Conservation (phyloP, 2,797 vertebrate genomes). For the Lepilemur septentrionalis region DNA sequence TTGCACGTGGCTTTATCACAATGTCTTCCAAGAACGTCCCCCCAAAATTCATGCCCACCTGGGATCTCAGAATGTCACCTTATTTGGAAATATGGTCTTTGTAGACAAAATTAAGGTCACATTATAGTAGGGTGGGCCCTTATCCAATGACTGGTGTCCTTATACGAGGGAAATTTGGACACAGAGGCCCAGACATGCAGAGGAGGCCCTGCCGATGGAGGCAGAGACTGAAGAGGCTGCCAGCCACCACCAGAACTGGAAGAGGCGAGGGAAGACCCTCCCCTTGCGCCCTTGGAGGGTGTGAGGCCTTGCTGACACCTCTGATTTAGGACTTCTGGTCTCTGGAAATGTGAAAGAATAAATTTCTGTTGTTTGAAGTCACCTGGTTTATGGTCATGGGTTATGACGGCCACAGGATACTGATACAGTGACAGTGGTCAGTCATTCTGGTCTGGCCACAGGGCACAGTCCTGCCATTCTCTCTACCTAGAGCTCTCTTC, state of each 20-base stretch:
- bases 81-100: background rate
- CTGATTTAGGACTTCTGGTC: background rate
- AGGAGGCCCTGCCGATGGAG: background rate
- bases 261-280: background rate
- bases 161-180: background rate
- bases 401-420: background rate
- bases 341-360: background rate
- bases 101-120: background rate
- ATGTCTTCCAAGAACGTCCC: background rate
- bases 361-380: background rate
- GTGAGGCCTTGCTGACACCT: background rate
- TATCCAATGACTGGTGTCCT: background rate
- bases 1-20: background rate
- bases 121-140: background rate
- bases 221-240: background rate
- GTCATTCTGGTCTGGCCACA: background rate
- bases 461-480: fast-evolving
- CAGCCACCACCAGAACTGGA: background rate
- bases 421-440: background rate
- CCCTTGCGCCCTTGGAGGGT: background rate
- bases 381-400: background rate
- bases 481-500: no score
- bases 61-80: background rate
- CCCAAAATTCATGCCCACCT: background rate
- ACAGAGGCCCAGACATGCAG: background rate